Evolutionary conservation across 2,113 vertebrate species (phyloP).

Genomic region (Australoheros scitulus): DNA sequence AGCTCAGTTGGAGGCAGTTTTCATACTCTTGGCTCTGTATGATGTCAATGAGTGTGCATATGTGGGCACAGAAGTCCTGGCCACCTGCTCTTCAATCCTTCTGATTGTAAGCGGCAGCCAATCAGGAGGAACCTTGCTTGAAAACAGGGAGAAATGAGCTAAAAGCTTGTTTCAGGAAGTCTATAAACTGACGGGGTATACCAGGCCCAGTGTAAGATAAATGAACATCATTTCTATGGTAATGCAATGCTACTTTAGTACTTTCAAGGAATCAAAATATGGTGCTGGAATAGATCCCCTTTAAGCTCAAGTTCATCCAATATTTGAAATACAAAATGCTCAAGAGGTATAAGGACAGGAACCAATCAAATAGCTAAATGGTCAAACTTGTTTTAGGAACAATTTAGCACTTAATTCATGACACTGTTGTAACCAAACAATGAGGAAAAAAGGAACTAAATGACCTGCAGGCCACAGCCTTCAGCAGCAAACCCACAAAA

Average conservation of each 20-base stretch:
- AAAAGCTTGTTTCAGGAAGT: background rate
- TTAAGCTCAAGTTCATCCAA: background rate
- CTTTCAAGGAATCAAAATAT: background rate
- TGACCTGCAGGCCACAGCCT: background rate
- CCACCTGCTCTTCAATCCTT: no score
- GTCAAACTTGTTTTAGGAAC: background rate
- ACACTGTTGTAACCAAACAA: background rate
- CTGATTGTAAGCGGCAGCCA: background rate
- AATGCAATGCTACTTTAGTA: background rate
- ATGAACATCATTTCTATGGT: background rate
- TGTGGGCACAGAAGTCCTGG: rapidly evolving
- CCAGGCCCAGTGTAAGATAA: background rate
- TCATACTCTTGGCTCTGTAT: background rate
- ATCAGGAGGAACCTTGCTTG: background rate
- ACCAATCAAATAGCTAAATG: background rate
- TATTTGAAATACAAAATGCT: rapidly evolving
- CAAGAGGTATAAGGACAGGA: background rate
- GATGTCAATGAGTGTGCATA: background rate
- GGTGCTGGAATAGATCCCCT: rapidly evolving
- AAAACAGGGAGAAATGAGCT: background rate
- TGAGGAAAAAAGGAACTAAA: background rate
- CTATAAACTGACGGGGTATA: background rate
- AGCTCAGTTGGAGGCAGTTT: background rate
- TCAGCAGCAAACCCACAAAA: background rate
- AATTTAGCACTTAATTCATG: background rate